Evolutionary conservation across 2,113 vertebrate genomes (phyloP), one percentile per base, ranked within the genome.

Genomic region (Fulmarus glacialis): DNA sequence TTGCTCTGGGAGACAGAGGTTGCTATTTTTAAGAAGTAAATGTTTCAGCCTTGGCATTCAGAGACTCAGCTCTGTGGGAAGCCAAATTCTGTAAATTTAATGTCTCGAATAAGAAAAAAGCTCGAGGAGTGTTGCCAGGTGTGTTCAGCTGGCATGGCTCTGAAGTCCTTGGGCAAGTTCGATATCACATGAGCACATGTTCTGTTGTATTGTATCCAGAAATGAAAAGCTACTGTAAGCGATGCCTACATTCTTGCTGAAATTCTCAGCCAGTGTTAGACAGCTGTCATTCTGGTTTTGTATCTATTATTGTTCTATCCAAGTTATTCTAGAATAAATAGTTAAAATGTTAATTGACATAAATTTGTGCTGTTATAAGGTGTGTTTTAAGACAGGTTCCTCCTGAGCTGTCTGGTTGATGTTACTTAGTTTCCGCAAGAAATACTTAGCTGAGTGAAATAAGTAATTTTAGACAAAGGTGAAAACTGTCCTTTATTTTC

Each of bases 11-110:
- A 95, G 82, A 70, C 62, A 87, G 62, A 82, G 38, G 58, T 93
- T 93, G 81, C 87, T 95, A 73, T 97, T 97, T 97, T 96, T 95
- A 91, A 92, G 86, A 90, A 82, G 62, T 85, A 88, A 93, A 66
- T 6, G 3, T 73, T 94, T 94, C 78, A 94, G 74, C 48, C 32
- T 87, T 85, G 84, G 84, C 81, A 82, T 96, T 97, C 53, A 70
- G 87, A 72, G 66, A 62, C n/a, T 80, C n/a, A 40, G 22, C 67
- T 89, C 91, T 62, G 71, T 59, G 66, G 67, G 82, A 94, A 91
- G 81, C 67, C 79, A 89, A 89, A 91, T 91, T 87, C 84, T 90
- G 40, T 89, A 91, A 84, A 95, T 85, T 87, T 84, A 87, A 53
- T 96, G 87, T 67, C 48, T 95, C 38, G 58, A 96, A 60, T 87